Percentiles rank a stretch among this genome's conserved stretches.
Evolutionary conservation across 2,797 vertebrate species (phyloP).

Genomic region (Staurois parvus): DNA sequence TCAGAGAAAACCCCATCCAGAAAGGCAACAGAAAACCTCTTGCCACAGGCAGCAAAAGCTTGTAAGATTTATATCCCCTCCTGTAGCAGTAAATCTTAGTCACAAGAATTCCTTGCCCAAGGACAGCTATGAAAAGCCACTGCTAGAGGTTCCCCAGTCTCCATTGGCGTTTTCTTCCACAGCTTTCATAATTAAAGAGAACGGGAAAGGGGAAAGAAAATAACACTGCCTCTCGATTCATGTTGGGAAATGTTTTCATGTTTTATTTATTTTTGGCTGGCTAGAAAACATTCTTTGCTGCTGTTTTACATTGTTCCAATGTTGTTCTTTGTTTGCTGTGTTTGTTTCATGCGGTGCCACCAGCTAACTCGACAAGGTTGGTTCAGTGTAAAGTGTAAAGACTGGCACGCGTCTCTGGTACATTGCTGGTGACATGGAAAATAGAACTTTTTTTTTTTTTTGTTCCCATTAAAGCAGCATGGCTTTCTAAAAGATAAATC

Average conservation of each 20-base stretch:
- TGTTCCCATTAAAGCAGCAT: background rate
- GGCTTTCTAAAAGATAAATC: background rate
- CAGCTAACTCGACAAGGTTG: background rate
- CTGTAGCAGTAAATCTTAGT: slow-evolving; percentile 47
- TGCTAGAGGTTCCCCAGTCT: slow-evolving; percentile 19
- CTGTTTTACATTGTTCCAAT: background rate
- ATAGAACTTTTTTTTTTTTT: background rate
- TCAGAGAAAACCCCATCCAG: slow-evolving; percentile 26
- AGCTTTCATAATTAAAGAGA: slow-evolving; percentile 38
- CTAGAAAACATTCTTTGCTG: slow-evolving; percentile 6
- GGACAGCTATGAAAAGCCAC: slow-evolving; percentile 42
- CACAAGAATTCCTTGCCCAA: slow-evolving; percentile 49
- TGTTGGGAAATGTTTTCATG: slow-evolving; percentile 13
- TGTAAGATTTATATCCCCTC: slow-evolving; percentile 48
- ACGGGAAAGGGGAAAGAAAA: background rate
- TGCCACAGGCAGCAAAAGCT: slow-evolving; percentile 46
- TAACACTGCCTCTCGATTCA: slow-evolving; percentile 1
- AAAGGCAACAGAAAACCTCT: slow-evolving; percentile 37
- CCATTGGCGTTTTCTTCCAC: background rate
- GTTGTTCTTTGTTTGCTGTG: background rate
- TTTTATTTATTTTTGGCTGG: slow-evolving; percentile 1
- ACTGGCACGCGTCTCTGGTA: background rate
- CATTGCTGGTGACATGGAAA: background rate
- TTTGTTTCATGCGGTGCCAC: slow-evolving; percentile 11
- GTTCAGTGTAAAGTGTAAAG: background rate